A percentile compares a stretch with the other conserved stretches of the same genome.
Conservation (phyloP, 2,113 vertebrate species). For the Helogale parvula region DNA sequence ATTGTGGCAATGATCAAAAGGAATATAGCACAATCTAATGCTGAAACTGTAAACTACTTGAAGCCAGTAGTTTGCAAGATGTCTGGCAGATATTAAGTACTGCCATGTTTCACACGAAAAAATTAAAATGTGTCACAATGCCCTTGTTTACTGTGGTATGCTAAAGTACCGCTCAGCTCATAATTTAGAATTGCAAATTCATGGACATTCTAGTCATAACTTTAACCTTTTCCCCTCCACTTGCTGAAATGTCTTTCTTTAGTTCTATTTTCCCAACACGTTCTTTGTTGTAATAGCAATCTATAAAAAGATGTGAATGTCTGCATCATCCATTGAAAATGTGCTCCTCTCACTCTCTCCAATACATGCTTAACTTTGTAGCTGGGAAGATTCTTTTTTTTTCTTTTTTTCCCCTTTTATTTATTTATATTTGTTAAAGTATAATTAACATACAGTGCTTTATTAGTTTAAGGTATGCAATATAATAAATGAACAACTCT, state of each 20-base stretch:
- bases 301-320: not conserved
- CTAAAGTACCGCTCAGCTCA: not conserved
- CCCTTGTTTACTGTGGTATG: not conserved
- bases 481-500: not conserved
- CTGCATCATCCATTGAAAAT: not conserved
- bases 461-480: not conserved
- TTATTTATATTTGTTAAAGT: not conserved
- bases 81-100: not conserved
- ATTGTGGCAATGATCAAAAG: not conserved
- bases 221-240: not conserved
- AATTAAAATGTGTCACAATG: constrained; percentile 16
- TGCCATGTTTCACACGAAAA: not conserved
- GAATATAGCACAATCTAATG: not conserved
- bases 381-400: not conserved
- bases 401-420: not conserved
- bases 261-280: not conserved
- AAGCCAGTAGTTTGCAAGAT: not conserved
- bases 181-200: not conserved
- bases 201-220: not conserved
- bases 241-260: constrained; percentile 20
- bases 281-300: constrained; percentile 7
- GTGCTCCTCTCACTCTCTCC: not conserved
- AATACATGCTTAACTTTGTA: not conserved
- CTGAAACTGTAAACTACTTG: constrained; percentile 16
- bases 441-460: not conserved